These are phyloP conservation scores for Bathynomus jamesi DNA, from an alignment of 1,140 invertebrate genomes.

Conservation along the genomic window DNA sequence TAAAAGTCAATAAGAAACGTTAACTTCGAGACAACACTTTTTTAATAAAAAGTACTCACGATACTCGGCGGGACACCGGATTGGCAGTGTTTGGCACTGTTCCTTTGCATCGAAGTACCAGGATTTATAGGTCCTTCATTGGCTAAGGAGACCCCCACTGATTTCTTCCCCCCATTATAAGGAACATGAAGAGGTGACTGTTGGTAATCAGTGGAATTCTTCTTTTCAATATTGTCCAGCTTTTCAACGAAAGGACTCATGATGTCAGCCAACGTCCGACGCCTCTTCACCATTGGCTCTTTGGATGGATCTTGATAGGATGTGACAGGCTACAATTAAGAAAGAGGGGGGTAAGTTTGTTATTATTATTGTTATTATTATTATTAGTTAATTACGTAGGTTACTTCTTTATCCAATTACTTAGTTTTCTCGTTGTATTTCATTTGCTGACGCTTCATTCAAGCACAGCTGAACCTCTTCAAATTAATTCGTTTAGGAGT, in stretches of 20 bases:
- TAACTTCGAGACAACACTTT: no score
- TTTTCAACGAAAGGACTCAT: slow-evolving; percentile 32
- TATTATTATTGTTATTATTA: no score
- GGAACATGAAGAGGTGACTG: neutral
- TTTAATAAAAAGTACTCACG: no score
- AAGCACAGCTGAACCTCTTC: no score
- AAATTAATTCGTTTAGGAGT: no score
- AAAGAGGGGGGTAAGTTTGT: no score
- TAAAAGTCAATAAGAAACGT: neutral
- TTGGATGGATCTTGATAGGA: slow-evolving; percentile 25
- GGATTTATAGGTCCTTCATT: neutral
- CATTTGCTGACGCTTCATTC: no score
- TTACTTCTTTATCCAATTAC: no score
- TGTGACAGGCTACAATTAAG: slow-evolving; percentile 21
- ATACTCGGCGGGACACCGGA: no score
- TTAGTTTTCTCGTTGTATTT: no score
- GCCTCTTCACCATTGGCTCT: slow-evolving; percentile 18
- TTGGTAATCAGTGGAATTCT: neutral
- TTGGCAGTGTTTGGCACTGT: neutral
- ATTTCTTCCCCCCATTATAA: neutral
- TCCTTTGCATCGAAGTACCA: neutral
- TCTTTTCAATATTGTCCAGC: slow-evolving; percentile 26
- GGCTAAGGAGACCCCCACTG: neutral
- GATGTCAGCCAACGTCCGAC: slow-evolving; percentile 21
- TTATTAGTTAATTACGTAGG: no score